Evolutionary conservation across 1,140 invertebrate species (phyloP).

Genomic region (Platorchestia sp.): DNA sequence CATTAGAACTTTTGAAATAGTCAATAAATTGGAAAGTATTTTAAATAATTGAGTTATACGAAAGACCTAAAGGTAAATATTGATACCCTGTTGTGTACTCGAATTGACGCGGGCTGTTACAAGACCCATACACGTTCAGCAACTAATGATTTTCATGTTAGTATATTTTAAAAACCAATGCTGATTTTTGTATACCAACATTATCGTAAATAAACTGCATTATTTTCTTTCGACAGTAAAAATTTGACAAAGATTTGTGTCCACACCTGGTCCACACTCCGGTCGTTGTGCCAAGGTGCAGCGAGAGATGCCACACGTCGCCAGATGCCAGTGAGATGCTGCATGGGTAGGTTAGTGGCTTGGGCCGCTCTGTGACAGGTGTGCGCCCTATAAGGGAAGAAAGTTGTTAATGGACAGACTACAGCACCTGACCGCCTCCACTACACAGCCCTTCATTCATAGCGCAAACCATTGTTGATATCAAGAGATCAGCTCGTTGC

Average conservation of each 20-base stretch:
- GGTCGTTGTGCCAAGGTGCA: not conserved
- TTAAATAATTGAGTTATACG: no score
- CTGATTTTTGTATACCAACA: no score
- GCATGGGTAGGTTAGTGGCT: not conserved
- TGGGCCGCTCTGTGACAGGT: slow-evolving; percentile 31
- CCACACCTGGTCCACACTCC: not conserved
- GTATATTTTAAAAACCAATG: no score
- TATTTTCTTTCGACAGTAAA: not conserved
- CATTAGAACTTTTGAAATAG: no score
- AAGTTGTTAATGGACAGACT: slow-evolving; percentile 30
- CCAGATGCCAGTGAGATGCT: slow-evolving; percentile 12
- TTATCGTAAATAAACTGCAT: not conserved
- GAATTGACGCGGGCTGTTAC: no score
- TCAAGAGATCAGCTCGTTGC: slow-evolving; percentile 2
- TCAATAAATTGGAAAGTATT: no score
- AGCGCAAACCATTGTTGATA: slow-evolving; percentile 17
- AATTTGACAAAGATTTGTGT: not conserved
- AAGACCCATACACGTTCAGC: no score
- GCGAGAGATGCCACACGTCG: slow-evolving; percentile 31
- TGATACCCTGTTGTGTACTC: no score
- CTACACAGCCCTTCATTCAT: slow-evolving; percentile 42
- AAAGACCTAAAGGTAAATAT: no score
- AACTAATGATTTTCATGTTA: no score
- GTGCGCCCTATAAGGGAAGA: slow-evolving; percentile 34
- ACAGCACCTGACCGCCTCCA: slow-evolving; percentile 12